Conservation (phyloP, 2,797 vertebrate species). For the Spondyliosoma cantharus region DNA sequence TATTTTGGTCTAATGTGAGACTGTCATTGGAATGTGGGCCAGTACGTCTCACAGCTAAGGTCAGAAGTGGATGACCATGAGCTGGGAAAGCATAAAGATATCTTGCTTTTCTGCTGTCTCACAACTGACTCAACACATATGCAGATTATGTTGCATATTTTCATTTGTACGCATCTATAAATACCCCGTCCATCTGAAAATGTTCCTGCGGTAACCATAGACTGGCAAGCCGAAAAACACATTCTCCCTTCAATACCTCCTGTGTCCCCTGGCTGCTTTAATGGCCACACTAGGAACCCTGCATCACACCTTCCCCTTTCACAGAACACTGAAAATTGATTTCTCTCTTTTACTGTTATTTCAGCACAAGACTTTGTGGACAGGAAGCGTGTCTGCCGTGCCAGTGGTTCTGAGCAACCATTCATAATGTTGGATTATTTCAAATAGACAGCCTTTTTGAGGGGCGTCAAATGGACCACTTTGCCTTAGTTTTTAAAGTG, state of each 20-base stretch:
- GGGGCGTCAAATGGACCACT: conserved; percentile 54
- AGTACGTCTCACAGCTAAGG: conserved; percentile 43
- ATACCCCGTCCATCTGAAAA: conserved; percentile 61
- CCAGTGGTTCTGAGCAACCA: conserved; percentile 48
- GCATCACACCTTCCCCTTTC: conserved; percentile 65
- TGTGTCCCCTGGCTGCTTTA: conserved; percentile 31
- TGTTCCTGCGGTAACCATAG: conserved; percentile 38
- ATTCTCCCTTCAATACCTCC: conserved; percentile 23
- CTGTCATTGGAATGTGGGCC: conserved; percentile 61
- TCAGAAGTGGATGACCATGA: conserved; percentile 45
- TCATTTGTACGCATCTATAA: conserved; percentile 67
- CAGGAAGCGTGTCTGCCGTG: conserved; percentile 57
- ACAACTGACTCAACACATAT: conserved; percentile 47
- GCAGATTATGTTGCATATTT: conserved; percentile 64
- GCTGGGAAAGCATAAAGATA: conserved; percentile 33
- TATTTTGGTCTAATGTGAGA: conserved; percentile 66
- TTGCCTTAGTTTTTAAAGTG: conserved; percentile 63
- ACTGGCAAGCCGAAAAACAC: conserved; percentile 17
- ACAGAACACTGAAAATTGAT: conserved; percentile 65
- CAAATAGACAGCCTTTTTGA: conserved; percentile 51
- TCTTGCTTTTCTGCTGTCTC: conserved; percentile 43
- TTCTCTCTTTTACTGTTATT: conserved; percentile 58
- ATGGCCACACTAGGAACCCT: conserved; percentile 36
- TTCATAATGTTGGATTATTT: conserved; percentile 59
- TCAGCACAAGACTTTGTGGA: conserved; percentile 49